These are phyloP conservation scores for Lamprologus speciosus DNA, from an alignment of 2,113 vertebrate genomes.

Conservation along the genomic window DNA sequence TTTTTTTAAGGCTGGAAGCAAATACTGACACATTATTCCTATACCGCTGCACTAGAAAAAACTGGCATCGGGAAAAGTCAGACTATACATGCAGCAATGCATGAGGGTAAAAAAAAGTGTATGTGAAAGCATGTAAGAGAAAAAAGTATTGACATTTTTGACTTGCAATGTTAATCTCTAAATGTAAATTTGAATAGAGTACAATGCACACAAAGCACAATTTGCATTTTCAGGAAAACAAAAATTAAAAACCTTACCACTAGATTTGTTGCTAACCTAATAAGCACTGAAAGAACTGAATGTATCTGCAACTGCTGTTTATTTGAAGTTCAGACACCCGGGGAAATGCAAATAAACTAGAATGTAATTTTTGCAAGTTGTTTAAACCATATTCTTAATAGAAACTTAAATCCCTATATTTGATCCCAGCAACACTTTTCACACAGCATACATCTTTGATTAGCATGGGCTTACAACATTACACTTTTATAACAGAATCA, in stretches of 20 bases:
- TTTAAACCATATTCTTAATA: neutral
- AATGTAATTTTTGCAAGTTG: neutral
- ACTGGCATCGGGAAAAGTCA: neutral
- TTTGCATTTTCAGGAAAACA: neutral
- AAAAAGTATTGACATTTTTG: neutral
- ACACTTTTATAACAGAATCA: neutral
- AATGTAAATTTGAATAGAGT: neutral
- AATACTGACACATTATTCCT: neutral
- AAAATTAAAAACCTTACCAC: neutral
- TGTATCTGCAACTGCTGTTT: neutral
- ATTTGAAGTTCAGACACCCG: neutral
- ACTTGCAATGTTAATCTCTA: neutral
- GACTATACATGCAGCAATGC: neutral
- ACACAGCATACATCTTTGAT: neutral
- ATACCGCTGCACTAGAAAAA: neutral
- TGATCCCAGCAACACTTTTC: neutral
- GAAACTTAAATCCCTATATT: neutral
- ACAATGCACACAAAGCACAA: neutral
- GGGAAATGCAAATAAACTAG: neutral
- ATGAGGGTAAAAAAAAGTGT: neutral
- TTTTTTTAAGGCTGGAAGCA: neutral
- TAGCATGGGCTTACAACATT: neutral
- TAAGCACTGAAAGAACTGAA: neutral
- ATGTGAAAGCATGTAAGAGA: neutral
- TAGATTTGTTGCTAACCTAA: neutral